Base-by-base conservation (phyloP, 2,888 invertebrate species). In the Rhamphomyia laevipes region DNA sequence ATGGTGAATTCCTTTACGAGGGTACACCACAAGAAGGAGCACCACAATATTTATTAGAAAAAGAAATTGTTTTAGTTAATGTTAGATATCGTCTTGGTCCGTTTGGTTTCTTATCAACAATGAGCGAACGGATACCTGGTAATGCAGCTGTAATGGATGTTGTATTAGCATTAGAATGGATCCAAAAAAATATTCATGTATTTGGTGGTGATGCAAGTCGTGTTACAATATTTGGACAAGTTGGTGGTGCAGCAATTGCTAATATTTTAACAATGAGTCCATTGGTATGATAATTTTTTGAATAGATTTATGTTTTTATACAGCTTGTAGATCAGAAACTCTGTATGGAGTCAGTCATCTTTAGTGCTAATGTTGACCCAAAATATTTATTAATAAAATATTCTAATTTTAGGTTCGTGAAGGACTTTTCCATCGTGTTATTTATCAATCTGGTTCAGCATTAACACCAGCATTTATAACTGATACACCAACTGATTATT, bases 191-290 rank as follows among this genome's bases (percentile, higher is more conserved):
- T 57, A 75, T 76, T 30, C 53, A 55, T 4, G 53, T 59, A 15
- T 77, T 77, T 52, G 74, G 76, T 35, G 77, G 77, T 3, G 73
- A 77, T 60, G 67, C 73, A 1, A 54, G 59, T 11, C 59, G 62
- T 4, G 70, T 77, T 1, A 77, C 77, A 0, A 62, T 76, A 12
- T 72, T 74, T 49, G 77, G 77, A 2, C 74, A 77, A 56, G 74
- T 74, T 50, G 73, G 75, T 2, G 77, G 77, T 13, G 70, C 68
- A 0, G 70, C 69, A 0, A 64, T 76, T 1, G 72, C 73, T 3
- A 71, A 73, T 31, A 64, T 73, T 4, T 62, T 75, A 41, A 63
- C 71, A 3, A 57, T 71, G 51, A 73, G 72, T 56, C 73, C 74
- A 3, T 58, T 64, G 2, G 69, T 63, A 45, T n/a, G n/a, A n/a